Evolutionary conservation across 1,140 invertebrate species (phyloP), one percentile per base, ranked within the genome.

Genomic region (Cephus cinctus): DNA sequence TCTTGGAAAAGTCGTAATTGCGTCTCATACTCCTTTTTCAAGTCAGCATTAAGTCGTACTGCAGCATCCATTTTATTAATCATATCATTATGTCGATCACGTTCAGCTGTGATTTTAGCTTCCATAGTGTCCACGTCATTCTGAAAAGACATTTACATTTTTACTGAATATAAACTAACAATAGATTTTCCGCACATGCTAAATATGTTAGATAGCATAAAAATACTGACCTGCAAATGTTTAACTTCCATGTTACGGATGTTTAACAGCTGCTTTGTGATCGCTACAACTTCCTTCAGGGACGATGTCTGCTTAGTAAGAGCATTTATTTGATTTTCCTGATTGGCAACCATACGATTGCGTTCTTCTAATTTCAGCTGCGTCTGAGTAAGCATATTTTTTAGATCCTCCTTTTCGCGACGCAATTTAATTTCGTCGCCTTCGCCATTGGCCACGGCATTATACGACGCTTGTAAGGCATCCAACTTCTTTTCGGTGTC

Each of bases 231-330:
- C 71, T 86, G 82, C 52, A 89, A 80, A 67, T 89, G 86, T 22
- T 86, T 84, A 3, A 88, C 82, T 76, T 91, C 88, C 51, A 84
- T 78, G 54, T 86, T 89, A 40, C 88, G 80, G 3, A 91, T 87
- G 47, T 86, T 83, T 11, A 90, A 69, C 41, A 91, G 71, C 56
- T 89, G 86, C 59, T 88, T 89, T 1, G 87, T 89, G 31, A 90
- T 88, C 5, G 78, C 69, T 6, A 89, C 80, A 2, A 90, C 88
- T 52, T 91, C 88, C 67, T 88, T 89, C 15, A 90, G 71, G 2
- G 87, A 86, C 14, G 80, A 69, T 2, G 88, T 84, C 62, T 89
- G 87, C 20, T 81, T 81, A 12, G 79, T 83, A 5, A 88, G 64
- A 0, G 86, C 85, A 27, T 81, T 80, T 22, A 88, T 88, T 63